Evolutionary conservation across 2,888 invertebrate genomes (phyloP).

Genomic region (Belgica antarctica): DNA sequence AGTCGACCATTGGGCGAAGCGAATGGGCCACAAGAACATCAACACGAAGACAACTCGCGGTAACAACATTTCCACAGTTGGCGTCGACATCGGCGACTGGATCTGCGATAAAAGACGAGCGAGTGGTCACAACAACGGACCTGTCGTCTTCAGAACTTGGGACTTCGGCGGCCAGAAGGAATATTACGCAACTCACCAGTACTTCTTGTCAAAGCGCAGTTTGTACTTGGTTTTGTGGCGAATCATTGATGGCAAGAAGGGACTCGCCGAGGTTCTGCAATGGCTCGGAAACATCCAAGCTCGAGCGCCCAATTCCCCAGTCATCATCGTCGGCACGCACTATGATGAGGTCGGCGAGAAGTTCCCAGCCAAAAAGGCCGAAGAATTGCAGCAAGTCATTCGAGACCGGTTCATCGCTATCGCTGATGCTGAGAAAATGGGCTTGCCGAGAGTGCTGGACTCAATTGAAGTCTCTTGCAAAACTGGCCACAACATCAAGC

Average conservation of each 20-base stretch:
- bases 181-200: slow-evolving; percentile 98
- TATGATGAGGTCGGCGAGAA: slow-evolving; percentile 73
- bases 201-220: slow-evolving; percentile 92
- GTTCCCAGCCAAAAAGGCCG: slow-evolving; percentile 56
- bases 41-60: slow-evolving; percentile 72
- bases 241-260: slow-evolving; percentile 86
- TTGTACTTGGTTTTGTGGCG: slow-evolving; percentile 95
- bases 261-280: slow-evolving; percentile 84
- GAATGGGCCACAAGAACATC: slow-evolving; percentile 88
- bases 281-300: slow-evolving; percentile 97
- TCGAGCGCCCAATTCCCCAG: slow-evolving; percentile 93
- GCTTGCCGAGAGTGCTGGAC: slow-evolving; percentile 88
- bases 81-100: slow-evolving; percentile 97
- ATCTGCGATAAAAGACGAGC: slow-evolving; percentile 77
- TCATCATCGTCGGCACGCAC: slow-evolving; percentile 94
- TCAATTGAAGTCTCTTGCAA: slow-evolving; percentile 81
- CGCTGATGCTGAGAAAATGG: slow-evolving; percentile 93
- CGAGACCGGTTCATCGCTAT: slow-evolving; percentile 85
- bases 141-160: slow-evolving; percentile 94
- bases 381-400: slow-evolving; percentile 84
- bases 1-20: slow-evolving; percentile 85
- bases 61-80: slow-evolving; percentile 89
- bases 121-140: slow-evolving; percentile 71
- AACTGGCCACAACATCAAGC: slow-evolving; percentile 83
- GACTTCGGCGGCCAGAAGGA: slow-evolving; percentile 72